These are phyloP conservation scores for Zosterops borbonicus DNA, from an alignment of 2,113 vertebrate genomes.

Conservation along the genomic window DNA sequence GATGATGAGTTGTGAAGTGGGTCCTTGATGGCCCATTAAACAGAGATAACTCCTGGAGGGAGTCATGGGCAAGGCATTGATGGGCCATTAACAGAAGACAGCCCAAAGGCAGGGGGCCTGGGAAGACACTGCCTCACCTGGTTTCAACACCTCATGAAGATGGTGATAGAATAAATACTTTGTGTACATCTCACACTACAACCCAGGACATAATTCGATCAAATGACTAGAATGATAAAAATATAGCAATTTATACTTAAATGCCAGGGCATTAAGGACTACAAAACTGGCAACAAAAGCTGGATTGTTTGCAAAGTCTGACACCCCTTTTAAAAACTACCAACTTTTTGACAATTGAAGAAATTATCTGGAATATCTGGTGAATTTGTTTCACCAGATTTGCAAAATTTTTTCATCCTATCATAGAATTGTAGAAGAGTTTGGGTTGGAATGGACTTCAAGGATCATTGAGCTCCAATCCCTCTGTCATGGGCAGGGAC, in stretches of 20 bases:
- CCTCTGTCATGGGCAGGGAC: neutral
- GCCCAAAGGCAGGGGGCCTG: too few relatives aligned
- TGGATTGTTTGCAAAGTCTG: neutral
- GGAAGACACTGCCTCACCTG: too few relatives aligned
- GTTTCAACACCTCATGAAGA: too few relatives aligned
- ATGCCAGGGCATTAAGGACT: neutral
- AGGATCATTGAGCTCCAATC: neutral
- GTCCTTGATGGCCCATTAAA: too few relatives aligned
- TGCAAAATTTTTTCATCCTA: neutral
- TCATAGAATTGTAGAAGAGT: neutral
- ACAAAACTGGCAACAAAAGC: neutral
- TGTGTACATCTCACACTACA: too few relatives aligned
- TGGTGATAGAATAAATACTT: too few relatives aligned
- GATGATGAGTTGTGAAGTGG: too few relatives aligned
- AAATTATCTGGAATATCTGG: neutral
- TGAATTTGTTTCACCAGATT: neutral
- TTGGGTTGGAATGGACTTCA: neutral
- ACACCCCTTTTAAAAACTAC: neutral
- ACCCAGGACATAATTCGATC: neutral
- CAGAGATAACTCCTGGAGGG: too few relatives aligned
- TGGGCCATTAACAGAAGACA: too few relatives aligned
- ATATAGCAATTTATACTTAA: neutral
- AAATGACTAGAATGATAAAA: neutral
- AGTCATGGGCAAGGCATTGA: too few relatives aligned
- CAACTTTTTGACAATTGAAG: neutral